A percentile compares a stretch with the other conserved stretches of the same genome.
These are phyloP conservation scores for Cheilosia impressa DNA, from an alignment of 2,888 invertebrate species.

Conservation along the genomic window DNA sequence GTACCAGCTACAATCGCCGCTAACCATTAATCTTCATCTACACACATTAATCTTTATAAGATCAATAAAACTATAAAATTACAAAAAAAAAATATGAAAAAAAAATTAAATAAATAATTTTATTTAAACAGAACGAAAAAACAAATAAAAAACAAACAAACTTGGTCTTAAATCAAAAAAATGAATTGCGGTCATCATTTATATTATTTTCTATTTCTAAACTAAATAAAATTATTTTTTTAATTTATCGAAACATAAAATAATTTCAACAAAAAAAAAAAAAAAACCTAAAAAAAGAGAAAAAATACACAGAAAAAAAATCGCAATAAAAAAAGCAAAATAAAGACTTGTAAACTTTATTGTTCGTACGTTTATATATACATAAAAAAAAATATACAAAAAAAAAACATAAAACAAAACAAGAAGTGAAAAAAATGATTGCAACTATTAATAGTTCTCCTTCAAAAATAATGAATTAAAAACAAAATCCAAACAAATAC, in stretches of 20 bases:
- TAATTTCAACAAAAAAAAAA: constrained; percentile 51
- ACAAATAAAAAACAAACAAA: constrained; percentile 61
- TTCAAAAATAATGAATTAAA: constrained; percentile 64
- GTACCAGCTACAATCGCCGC: constrained; percentile 81
- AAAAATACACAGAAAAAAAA: constrained; percentile 77
- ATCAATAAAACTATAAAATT: constrained; percentile 71
- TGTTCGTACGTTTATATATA: constrained; percentile 79
- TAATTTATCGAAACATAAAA: constrained; percentile 75
- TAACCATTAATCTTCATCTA: constrained; percentile 80
- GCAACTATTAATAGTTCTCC: constrained; percentile 61
- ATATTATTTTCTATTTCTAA: constrained; percentile 75
- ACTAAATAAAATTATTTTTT: constrained; percentile 62
- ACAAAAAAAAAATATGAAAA: constrained; percentile 47
- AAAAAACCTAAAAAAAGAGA: constrained; percentile 64
- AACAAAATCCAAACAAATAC: constrained; percentile 38
- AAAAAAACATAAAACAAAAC: constrained; percentile 67
- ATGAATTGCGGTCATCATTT: constrained; percentile 70
- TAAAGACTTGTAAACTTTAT: constrained; percentile 82
- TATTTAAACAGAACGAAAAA: constrained; percentile 69
- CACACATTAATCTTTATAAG: constrained; percentile 77
- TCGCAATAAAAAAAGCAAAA: constrained; percentile 82
- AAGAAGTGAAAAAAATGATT: constrained; percentile 55
- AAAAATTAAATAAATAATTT: constrained; percentile 55
- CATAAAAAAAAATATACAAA: constrained; percentile 70
- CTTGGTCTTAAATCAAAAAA: constrained; percentile 56